phyloP scores from a whole-genome alignment of 1,140 invertebrate species.

The Diachasma alloeum region DNA sequence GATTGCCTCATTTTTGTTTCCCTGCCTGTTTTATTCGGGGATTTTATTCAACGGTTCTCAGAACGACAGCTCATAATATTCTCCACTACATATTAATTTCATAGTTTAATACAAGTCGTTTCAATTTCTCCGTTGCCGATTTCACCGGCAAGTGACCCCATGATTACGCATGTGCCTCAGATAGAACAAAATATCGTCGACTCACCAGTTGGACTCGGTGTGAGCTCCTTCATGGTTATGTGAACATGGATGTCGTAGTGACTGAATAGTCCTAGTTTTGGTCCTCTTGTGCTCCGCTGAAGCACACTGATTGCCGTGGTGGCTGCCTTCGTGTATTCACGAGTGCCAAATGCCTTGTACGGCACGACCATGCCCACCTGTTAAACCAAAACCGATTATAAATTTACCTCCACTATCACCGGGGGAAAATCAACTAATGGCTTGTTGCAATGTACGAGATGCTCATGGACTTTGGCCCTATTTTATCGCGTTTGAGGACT shows the following conservation, averaged over 20 bases:
- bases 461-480: too few relatives aligned
- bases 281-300: constrained; percentile 62
- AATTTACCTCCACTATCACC: not conserved
- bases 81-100: too few relatives aligned
- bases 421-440: too few relatives aligned
- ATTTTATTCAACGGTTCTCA: too few relatives aligned
- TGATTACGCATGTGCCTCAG: too few relatives aligned
- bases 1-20: too few relatives aligned
- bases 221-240: constrained; percentile 76
- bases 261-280: constrained; percentile 74
- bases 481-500: not conserved
- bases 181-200: constrained; percentile 29
- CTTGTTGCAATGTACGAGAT: too few relatives aligned
- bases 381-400: constrained; percentile 33
- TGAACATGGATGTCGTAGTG: constrained; percentile 75
- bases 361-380: constrained; percentile 78
- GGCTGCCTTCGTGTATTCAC: constrained; percentile 78
- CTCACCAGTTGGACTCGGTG: constrained; percentile 82
- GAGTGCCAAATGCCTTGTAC: constrained; percentile 76
- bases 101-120: too few relatives aligned
- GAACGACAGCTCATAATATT: too few relatives aligned
- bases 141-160: too few relatives aligned
- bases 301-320: constrained; percentile 72
- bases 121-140: too few relatives aligned
- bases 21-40: too few relatives aligned